phyloP scores from a whole-genome alignment of 64 coral and sea anemone species.

The Acropora tenuis region DNA sequence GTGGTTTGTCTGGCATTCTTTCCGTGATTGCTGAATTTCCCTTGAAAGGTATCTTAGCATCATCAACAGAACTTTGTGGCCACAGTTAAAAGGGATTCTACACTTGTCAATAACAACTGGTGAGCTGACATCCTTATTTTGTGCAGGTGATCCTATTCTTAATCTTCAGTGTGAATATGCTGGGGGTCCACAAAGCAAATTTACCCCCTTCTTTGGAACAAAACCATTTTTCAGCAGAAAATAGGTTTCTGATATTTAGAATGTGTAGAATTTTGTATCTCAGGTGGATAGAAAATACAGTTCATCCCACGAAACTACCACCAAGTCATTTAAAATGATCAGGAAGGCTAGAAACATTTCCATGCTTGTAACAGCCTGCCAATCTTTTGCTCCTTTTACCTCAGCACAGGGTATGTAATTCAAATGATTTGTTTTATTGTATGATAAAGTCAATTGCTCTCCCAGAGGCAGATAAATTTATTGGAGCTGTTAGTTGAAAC shows the following conservation, averaged over 20 bases:
- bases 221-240: slow-evolving; percentile 17
- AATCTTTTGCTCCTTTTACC: not conserved
- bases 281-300: slow-evolving; percentile 24
- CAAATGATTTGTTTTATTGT: not conserved
- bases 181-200: slow-evolving; percentile 38
- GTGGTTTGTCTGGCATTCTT: slow-evolving; percentile 44
- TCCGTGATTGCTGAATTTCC: slow-evolving; percentile 50
- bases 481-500: not conserved
- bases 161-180: not conserved
- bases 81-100: slow-evolving; percentile 21
- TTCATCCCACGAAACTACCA: slow-evolving; percentile 1
- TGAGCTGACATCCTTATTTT: not conserved
- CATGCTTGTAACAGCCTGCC: not conserved
- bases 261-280: slow-evolving; percentile 6
- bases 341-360: slow-evolving; percentile 53
- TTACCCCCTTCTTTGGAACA: slow-evolving; percentile 39
- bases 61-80: not conserved
- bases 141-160: not conserved
- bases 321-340: slow-evolving; percentile 25
- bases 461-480: not conserved
- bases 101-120: not conserved
- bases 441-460: not conserved
- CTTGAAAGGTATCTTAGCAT: slow-evolving; percentile 27
- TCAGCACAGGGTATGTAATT: not conserved
- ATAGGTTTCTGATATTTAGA: slow-evolving; percentile 12